phyloP scores from a whole-genome alignment of 2,888 invertebrate genomes.

The Pseudococcus jackbeardsleyi region DNA sequence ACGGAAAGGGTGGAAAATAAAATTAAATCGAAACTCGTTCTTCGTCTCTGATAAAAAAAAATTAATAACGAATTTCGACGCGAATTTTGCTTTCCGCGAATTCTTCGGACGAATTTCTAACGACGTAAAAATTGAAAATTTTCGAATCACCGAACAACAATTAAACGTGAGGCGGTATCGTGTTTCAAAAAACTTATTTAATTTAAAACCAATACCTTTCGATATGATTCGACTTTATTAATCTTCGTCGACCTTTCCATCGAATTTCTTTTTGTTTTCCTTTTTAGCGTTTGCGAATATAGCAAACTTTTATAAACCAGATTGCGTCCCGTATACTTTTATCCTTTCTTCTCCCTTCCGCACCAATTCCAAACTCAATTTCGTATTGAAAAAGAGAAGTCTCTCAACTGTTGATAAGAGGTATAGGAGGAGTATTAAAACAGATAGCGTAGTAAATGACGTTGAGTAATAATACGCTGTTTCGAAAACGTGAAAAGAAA shows the following conservation, averaged over 20 bases:
- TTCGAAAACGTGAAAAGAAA: slow-evolving; percentile 63
- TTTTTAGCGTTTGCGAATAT: slow-evolving; percentile 25
- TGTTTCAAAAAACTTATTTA: slow-evolving; percentile 54
- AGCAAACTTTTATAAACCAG: slow-evolving; percentile 38
- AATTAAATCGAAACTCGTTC: slow-evolving; percentile 19
- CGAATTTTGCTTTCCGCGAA: not conserved
- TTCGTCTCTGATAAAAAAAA: not conserved
- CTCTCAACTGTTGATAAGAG: slow-evolving; percentile 50
- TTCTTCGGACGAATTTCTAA: not conserved
- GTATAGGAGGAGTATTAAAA: slow-evolving; percentile 39
- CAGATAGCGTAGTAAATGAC: slow-evolving; percentile 56
- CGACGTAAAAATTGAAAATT: slow-evolving; percentile 33
- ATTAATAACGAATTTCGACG: slow-evolving; percentile 18
- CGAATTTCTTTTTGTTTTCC: slow-evolving; percentile 44
- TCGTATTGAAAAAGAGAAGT: slow-evolving; percentile 43
- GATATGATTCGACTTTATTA: slow-evolving; percentile 54
- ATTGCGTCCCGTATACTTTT: not conserved
- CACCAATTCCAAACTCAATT: not conserved
- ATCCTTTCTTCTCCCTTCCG: not conserved
- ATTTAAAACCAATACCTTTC: slow-evolving; percentile 48
- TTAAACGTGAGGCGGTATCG: slow-evolving; percentile 11
- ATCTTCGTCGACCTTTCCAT: slow-evolving; percentile 47
- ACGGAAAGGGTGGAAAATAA: not conserved
- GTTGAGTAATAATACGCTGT: slow-evolving; percentile 58
- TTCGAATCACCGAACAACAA: slow-evolving; percentile 35